Evolutionary conservation across 2,113 vertebrate genomes (phyloP).

Genomic region (Corythornis cristatus): DNA sequence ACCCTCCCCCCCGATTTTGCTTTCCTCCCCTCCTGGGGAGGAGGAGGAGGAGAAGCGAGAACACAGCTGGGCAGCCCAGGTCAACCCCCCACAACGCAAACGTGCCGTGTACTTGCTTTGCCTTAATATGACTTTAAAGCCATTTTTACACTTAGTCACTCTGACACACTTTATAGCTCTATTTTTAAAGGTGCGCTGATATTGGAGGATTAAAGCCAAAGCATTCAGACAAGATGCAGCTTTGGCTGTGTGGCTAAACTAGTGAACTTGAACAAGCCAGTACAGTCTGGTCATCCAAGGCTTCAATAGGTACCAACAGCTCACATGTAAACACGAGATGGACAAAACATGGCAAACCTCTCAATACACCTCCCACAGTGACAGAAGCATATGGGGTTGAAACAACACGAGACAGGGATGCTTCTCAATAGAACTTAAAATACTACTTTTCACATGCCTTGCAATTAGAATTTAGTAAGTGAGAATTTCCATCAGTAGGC

Average conservation of each 20-base stretch:
- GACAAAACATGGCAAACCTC: not conserved
- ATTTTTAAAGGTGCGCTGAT: not conserved
- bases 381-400: not conserved
- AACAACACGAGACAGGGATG: not conserved
- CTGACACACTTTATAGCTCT: not conserved
- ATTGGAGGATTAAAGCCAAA: not conserved
- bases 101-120: not conserved
- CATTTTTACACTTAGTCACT: not conserved
- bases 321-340: not conserved
- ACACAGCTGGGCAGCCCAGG: rapidly evolving
- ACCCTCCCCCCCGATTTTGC: not conserved
- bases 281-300: not conserved
- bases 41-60: not conserved
- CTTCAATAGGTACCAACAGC: not conserved
- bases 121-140: not conserved
- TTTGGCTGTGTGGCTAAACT: not conserved
- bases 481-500: not conserved
- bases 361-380: not conserved
- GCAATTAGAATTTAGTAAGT: not conserved
- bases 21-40: not conserved
- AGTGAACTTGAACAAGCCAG: not conserved
- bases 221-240: not conserved
- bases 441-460: not conserved
- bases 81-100: not conserved
- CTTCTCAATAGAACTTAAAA: not conserved